Conservation (phyloP, 2,888 invertebrate genomes). For the Dilophus febrilis region DNA sequence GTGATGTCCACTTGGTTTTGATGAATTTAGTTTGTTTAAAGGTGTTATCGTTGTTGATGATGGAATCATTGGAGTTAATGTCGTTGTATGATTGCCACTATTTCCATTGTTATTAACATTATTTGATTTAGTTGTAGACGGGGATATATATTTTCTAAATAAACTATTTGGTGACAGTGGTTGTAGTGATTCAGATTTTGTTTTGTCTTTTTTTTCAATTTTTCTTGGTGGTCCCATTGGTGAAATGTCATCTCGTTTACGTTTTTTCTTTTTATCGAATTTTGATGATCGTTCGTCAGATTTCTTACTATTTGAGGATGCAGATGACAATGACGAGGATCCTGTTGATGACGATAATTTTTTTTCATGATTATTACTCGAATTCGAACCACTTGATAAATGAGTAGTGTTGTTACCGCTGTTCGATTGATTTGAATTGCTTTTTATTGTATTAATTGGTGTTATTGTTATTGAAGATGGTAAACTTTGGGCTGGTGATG, state of each 20-base stretch:
- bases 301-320: constrained; percentile 17
- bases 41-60: too few species aligned
- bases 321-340: constrained; percentile 4
- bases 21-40: constrained; percentile 39
- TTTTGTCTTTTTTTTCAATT: constrained; percentile 49
- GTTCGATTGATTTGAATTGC: constrained; percentile 2
- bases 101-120: constrained; percentile 31
- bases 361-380: constrained; percentile 23
- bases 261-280: constrained; percentile 50
- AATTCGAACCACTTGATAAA: too few species aligned
- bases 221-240: constrained; percentile 74
- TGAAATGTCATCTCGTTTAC: constrained; percentile 57
- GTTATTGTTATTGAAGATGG: constrained; percentile 78
- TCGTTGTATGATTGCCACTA: constrained; percentile 12
- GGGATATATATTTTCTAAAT: constrained; percentile 51
- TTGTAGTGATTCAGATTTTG: constrained; percentile 22
- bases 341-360: constrained; percentile 20
- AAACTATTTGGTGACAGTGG: constrained; percentile 49
- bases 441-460: constrained; percentile 36
- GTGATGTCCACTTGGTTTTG: constrained; percentile 55
- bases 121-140: constrained; percentile 35
- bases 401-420: neutral
- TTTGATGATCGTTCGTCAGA: constrained; percentile 19
- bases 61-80: constrained; percentile 22
- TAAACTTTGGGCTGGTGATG: constrained; percentile 39